Percentiles rank a stretch among this genome's conserved stretches.
These are phyloP conservation scores for Caenorhabditis sp. DNA, from an alignment of 2,888 invertebrate genomes.

Conservation along the genomic window DNA sequence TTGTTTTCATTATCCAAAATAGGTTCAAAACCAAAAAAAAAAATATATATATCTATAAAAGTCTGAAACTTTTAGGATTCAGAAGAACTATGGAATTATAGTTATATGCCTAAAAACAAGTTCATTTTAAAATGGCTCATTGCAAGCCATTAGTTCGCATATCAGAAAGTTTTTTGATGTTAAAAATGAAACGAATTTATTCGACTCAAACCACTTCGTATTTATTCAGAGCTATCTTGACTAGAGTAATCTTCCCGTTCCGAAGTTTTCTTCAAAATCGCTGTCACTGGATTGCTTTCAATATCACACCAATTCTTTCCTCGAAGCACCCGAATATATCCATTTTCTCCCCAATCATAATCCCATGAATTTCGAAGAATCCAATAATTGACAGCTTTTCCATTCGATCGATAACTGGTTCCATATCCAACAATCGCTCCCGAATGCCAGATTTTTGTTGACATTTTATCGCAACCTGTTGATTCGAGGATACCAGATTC, in stretches of 20 bases:
- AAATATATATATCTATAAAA: too few species aligned
- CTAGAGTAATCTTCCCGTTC: background rate
- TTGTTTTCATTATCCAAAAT: background rate
- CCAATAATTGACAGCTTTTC: slow-evolving; percentile 19
- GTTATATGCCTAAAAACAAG: too few species aligned
- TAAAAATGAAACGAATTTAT: too few species aligned
- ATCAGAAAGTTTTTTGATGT: too few species aligned
- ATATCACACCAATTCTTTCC: slow-evolving; percentile 30
- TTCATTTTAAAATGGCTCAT: too few species aligned
- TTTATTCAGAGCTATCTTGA: too few species aligned
- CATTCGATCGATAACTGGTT: background rate
- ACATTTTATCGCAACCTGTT: background rate
- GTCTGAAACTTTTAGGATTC: too few species aligned
- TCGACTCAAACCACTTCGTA: too few species aligned
- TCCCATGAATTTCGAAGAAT: slow-evolving; percentile 31
- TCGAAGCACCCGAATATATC: slow-evolving; percentile 13
- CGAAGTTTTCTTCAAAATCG: slow-evolving; percentile 5
- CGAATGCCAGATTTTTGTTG: slow-evolving; percentile 16
- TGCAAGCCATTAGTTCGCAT: too few species aligned
- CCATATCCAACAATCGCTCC: slow-evolving; percentile 22
- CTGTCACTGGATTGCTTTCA: slow-evolving; percentile 21
- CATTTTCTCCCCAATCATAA: slow-evolving; percentile 29
- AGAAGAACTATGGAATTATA: too few species aligned
- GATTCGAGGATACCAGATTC: background rate
- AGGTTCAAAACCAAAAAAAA: background rate